Base-by-base conservation (phyloP, 1,140 invertebrate species). In the Achroia grisella region DNA sequence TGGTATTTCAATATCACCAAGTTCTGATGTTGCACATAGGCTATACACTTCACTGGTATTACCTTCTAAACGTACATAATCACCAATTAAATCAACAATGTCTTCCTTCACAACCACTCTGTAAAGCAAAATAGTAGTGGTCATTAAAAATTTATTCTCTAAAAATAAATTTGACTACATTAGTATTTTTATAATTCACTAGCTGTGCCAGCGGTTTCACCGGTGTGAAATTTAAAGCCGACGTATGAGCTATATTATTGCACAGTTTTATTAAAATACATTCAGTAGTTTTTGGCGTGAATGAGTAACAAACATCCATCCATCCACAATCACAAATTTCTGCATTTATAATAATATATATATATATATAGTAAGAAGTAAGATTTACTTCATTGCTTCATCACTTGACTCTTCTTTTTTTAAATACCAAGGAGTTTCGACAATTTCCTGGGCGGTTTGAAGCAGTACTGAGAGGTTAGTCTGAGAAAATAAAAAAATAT, bases 361-460 rank as follows among this genome's bases (percentile, higher is more conserved):
- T n/a, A n/a, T n/a, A n/a, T n/a, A n/a, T n/a, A n/a, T n/a, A n/a
- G n/a, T n/a, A n/a, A n/a, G n/a, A n/a, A n/a, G n/a, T n/a, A n/a
- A n/a, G n/a, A 56, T 68, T 56, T 62, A 79, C 78, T 74, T 69
- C 8, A 73, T 40, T 34, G 51, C 35, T 33, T 62, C 56, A 10
- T 39, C 37, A 29, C 51, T 58, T 10, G 36, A 11, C 28, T 63
- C 58, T 35, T 67, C 57, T 44, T 52, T 63, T 15, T 59, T 67
- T 41, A 82, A 63, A 64, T 86, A 83, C 63, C 86, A 88, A 8
- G 87, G 87, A 0, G 59, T 44, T 4, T 84, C 55, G 0, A 56
- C 12, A 23, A 87, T 42, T 14, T 75, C 44, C 8, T 72, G 61
- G 2, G 87, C 64, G n/a, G 70, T 66, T 11, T 76, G 48, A 10